Evolutionary conservation across 2,888 invertebrate genomes (phyloP), one percentile per base, ranked within the genome.

Genomic region (Salticus scenicus): DNA sequence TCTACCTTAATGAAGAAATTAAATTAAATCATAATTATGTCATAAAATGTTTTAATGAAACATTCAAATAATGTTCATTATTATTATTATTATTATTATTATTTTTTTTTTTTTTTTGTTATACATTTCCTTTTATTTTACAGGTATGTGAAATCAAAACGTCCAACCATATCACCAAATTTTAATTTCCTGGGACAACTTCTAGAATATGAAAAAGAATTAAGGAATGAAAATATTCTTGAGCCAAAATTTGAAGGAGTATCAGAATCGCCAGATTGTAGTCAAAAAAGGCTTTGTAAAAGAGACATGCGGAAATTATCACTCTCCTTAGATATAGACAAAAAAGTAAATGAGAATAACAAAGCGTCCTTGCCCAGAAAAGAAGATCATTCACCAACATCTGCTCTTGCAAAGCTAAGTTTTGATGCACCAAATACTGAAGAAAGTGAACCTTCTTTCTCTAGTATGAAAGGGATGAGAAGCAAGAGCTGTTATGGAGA

Each of bases 141-240:
- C 89, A 93, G 93, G 89, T 93, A 93, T 89, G 93, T 94, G 1
- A 93, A 93, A 89, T 92, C 92, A 74, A 92, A 92, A 87, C 91
- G 93, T 71, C 92, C 93, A n/a, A 92, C 92, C 12, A 93, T 94
- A 86, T 93, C 93, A 27, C 93, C 93, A 8, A 94, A 93, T 89
- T 93, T 94, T 89, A 94, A 94, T 90, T 93, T 93, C 89, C 91
- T 93, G 87, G 93, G 93, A 27, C 93, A 93, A 90, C 90, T 93
- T 64, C 89, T 93, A 73, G 93, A 93, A 88, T 93, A 92, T 89
- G 93, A 93, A 90, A 91, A 91, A 87, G 90, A 91, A 88, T 89
- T 93, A 28, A 89, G 90, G 67, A 63, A 20, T 20, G 82, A 87
- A 64, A 72, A 63, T 24, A 64, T 77, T 10, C 47, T 87, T 14